These are phyloP conservation scores for Florisuga fusca DNA, from an alignment of 2,797 vertebrate genomes.

Conservation along the genomic window DNA sequence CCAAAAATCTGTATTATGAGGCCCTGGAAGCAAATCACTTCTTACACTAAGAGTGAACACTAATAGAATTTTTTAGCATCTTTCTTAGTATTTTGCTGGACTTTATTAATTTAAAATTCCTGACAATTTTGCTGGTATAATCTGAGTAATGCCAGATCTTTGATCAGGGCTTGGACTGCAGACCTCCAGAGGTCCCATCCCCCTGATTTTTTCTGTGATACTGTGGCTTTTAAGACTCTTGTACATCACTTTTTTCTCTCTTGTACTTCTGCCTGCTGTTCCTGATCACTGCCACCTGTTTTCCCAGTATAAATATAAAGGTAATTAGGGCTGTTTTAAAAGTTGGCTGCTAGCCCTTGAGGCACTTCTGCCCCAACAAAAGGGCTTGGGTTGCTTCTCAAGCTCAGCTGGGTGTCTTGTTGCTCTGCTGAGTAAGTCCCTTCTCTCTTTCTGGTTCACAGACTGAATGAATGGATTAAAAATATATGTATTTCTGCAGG, in stretches of 20 bases:
- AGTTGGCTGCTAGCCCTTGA: background rate
- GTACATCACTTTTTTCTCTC: background rate
- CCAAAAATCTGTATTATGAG: background rate
- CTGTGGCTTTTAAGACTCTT: background rate
- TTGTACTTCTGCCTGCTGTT: background rate
- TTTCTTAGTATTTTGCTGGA: background rate
- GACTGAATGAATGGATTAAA: slow-evolving; percentile 4
- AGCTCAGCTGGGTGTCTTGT: background rate
- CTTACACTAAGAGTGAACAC: background rate
- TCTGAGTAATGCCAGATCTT: background rate
- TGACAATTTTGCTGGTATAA: background rate
- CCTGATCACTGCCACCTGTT: background rate
- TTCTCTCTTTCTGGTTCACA: background rate
- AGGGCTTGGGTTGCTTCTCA: background rate
- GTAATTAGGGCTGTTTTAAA: background rate
- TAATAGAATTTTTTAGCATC: background rate
- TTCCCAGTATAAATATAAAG: background rate
- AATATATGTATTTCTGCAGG: background rate
- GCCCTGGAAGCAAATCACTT: background rate
- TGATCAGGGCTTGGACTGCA: background rate
- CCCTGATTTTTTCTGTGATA: background rate
- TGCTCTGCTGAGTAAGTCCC: background rate
- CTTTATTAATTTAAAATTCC: background rate
- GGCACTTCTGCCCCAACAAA: background rate
- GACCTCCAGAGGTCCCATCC: background rate